Base-by-base conservation (phyloP, 2,797 vertebrate genomes). In the Denticeps clupeoides region DNA sequence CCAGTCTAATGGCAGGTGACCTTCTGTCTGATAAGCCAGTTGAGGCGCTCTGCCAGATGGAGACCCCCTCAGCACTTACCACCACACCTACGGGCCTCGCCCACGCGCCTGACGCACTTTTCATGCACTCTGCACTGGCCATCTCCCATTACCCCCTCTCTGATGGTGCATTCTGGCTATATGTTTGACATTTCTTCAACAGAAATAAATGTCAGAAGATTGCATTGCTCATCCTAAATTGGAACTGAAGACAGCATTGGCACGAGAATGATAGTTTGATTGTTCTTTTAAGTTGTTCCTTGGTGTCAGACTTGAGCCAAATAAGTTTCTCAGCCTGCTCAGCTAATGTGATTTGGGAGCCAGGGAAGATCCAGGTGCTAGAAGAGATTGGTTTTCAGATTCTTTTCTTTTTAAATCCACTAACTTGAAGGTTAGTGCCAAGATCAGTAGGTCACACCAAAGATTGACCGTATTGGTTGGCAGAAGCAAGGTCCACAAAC, bases 261-360 rank as follows among this genome's bases (percentile, higher is more conserved):
- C 21, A 55, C 29, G 49, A 28, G 45, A n/a, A n/a, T 24, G 33
- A 41, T 19, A 33, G 45, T 48, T 18, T 21, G 18, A 23, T 43
- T 56, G 42, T 53, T 56, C 7, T 9, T 4, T 26, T 11, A 32
- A 11, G 18, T 3, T 23, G n/a, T 35, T 12, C 25, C 43, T 12
- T 12, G 4, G 31, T 41, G 44, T 24, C 29, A 45, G 29, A 45
- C 45, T 2, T 4, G 1, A 27, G 35, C 23, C 42, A 48, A 69
- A 65, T 56, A 55, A 59, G 56, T 65, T 61, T 64, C 68, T 28
- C 4, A 23, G 64, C 37, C 44, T 60, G 60, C 63, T 63, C 62
- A 46, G 24, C 32, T 69, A 76, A 82, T 51, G 37, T 38, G 42
- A 53, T 78, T 73, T 76, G 67, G 64, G 69, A 74, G 58, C 54